Conservation (phyloP, 2,888 invertebrate species). For the Apodemia duryi region DNA sequence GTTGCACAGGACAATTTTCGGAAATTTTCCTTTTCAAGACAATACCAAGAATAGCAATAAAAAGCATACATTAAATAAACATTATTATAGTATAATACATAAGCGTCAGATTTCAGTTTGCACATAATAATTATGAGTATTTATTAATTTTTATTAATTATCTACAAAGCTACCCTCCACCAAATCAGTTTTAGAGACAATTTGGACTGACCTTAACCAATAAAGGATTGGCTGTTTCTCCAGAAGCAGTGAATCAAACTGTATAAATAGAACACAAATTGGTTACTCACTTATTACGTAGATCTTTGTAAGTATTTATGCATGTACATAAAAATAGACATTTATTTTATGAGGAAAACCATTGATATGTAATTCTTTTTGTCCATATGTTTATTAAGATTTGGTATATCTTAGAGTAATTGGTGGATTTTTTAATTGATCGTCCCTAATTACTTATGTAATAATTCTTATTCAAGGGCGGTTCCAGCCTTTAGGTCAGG, state of each 20-base stretch:
- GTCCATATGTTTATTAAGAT: no score
- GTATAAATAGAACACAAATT: conserved; percentile 34
- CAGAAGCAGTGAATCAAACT: conserved; percentile 50
- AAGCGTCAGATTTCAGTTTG: neutral
- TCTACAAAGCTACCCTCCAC: conserved; percentile 40
- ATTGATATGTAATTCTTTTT: no score
- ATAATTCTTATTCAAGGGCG: no score
- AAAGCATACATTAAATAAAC: neutral
- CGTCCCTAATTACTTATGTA: no score
- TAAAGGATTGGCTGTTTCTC: conserved; percentile 42
- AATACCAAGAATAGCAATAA: neutral
- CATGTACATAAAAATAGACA: no score
- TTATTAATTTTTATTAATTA: neutral
- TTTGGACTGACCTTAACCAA: conserved; percentile 53
- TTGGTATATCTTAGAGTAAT: no score
- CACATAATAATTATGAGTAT: neutral
- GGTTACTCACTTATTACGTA: conserved; percentile 17
- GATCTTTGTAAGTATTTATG: no score
- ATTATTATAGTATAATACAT: neutral
- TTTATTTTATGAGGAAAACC: no score
- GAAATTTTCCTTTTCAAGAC: neutral
- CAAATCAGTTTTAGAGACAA: conserved; percentile 33
- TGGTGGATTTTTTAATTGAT: no score
- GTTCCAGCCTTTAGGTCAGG: no score
- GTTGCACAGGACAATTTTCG: neutral